Evolutionary conservation across 2,113 vertebrate genomes (phyloP), one percentile per base, ranked within the genome.

Genomic region (Podiceps cristatus): DNA sequence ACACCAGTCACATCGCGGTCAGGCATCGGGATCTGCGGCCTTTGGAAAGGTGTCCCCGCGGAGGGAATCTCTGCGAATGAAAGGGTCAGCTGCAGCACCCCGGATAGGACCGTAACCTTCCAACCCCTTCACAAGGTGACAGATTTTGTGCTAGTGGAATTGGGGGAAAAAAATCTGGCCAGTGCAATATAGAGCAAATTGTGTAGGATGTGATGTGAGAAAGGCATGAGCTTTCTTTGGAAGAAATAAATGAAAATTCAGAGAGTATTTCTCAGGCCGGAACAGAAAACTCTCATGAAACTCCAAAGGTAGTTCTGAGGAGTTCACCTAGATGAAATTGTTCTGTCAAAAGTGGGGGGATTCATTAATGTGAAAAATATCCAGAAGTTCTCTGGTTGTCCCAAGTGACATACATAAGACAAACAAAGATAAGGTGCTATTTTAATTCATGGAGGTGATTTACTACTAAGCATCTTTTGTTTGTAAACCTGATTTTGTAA

Each of bases 11-110:
- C 69, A 45, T 56, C 55, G 40, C 1, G 1, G 29, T 62, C 29
- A 9, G 74, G n/a, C 35, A 28, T 18, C 0, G 2, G 44, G 40
- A 53, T 60, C 66, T 64, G 67, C 0, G 2, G 56, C 4, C 33
- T 71, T 66, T 19, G 66, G 75, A 75, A 75, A 86, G 67, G 14
- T 40, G 62, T 24, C 71, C 62, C 47, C 47, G 67, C 58, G 42
- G 25, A 67, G 19, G 52, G 20, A 59, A 55, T 13, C 44, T 84
- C 56, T 45, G 53, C 0, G 4, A 49, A 44, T 7, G 73, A 63
- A 68, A 68, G 35, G 29, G 24, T 69, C 47, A 18, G 10, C 45
- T 16, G 17, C 42, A 24, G 42, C 33, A 37, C 19, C 56, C 29
- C 4, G 1, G 58, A 33, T 7, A 10, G 59, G 40, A 55, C 35